Conservation (phyloP, 2,113 vertebrate species). For the Emydura subglobosa region DNA sequence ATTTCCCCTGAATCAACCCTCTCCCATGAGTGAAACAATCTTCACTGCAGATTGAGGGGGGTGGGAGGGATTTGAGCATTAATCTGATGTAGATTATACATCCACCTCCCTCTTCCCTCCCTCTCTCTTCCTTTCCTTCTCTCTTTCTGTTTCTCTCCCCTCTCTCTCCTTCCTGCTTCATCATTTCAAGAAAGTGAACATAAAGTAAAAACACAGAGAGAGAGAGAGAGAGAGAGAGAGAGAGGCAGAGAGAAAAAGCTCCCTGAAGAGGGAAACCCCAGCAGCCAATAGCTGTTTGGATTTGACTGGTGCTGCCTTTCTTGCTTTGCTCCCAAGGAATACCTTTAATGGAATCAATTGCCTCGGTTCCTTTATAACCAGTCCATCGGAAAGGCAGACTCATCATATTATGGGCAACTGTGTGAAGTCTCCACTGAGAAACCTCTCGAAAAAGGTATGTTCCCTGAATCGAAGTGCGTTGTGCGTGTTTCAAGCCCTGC, state of each 20-base stretch:
- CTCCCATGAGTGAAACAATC: constrained; percentile 73
- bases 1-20: constrained; percentile 78
- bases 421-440: constrained; percentile 96
- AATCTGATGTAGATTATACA: constrained; percentile 83
- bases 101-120: constrained; percentile 73
- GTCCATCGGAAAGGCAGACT: constrained; percentile 69
- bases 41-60: constrained; percentile 78
- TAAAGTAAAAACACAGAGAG: constrained; percentile 77
- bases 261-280: constrained; percentile 69
- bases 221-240: constrained; percentile 42
- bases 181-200: constrained; percentile 82
- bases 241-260: constrained; percentile 68
- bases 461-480: constrained; percentile 3
- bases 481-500: constrained; percentile 18
- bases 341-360: constrained; percentile 81
- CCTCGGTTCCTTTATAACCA: constrained; percentile 73
- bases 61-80: constrained; percentile 79
- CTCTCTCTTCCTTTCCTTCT: constrained; percentile 78
- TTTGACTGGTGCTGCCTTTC: constrained; percentile 69
- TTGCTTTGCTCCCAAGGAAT: constrained; percentile 75
- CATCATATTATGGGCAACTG: constrained; percentile 95
- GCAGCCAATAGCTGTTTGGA: constrained; percentile 71
- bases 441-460: constrained; percentile 97
- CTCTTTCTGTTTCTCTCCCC: constrained; percentile 73
- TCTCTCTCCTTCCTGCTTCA: constrained; percentile 75